Base-by-base conservation (phyloP, 2,888 invertebrate species). In the Parnassius mnemosyne region DNA sequence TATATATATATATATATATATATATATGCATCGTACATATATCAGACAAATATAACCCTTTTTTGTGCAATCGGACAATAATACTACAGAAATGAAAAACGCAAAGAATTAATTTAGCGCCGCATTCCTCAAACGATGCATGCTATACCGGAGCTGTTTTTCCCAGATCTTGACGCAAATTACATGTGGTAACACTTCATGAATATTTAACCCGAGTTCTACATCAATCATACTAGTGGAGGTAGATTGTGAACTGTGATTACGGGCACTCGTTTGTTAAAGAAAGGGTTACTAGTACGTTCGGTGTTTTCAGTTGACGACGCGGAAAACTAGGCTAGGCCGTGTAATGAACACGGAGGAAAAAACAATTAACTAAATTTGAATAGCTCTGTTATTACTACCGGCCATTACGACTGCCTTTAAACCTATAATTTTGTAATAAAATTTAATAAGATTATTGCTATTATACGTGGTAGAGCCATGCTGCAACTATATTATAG, bases 211-310 rank as follows among this genome's bases (percentile, higher is more conserved):
- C 82, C 75, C 79, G 78, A 73, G 71, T 73, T 77, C 73, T 72
- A 81, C 89, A 90, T 90, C 89, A 88, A 89, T 89, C 89, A 90
- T 84, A 83, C 70, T 67, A 70, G 75, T 67, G 72, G 75, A 74
- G 74, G 75, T 69, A 80, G 83, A 84, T 84, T 73, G 71, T 70
- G 71, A 71, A 44, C 65, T 63, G 68, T 70, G 81, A 78, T 81
- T 79, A 74, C 69, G 16, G 71, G 69, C 78, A 80, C 80, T 81
- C 82, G 78, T 81, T 80, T 76, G 75, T 73, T 71, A 74, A 74
- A 70, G 68, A 64, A 73, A 74, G 74, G 74, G 72, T 74, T 71
- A 34, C 34, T 34, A 34, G 34, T 5, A 66, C 64, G 65, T 68
- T 66, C 41, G 54, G 42, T 53, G 50, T 61, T 61, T 61, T 55